These are phyloP conservation scores for Aramus guarauna DNA, from an alignment of 2,113 vertebrate genomes.

Conservation along the genomic window DNA sequence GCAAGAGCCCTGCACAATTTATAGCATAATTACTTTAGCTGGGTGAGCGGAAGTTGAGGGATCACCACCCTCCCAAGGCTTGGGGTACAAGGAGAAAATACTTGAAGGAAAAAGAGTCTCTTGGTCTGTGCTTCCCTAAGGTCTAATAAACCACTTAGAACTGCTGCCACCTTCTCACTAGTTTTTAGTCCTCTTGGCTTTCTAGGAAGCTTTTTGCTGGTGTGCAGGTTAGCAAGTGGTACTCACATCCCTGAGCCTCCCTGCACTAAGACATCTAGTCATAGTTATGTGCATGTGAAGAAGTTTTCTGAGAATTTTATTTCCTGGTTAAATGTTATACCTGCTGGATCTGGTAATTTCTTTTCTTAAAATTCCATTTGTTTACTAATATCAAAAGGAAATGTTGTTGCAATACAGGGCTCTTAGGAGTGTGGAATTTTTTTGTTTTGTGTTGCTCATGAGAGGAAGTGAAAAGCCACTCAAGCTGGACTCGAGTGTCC, in stretches of 20 bases:
- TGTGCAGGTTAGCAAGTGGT: background rate
- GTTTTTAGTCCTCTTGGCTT: background rate
- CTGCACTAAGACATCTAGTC: background rate
- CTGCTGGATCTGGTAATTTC: background rate
- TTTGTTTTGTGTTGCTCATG: background rate
- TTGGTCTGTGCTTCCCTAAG: background rate
- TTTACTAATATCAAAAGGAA: background rate
- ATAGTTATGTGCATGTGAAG: background rate
- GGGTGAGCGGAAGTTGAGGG: background rate
- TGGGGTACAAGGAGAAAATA: background rate
- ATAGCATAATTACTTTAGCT: background rate
- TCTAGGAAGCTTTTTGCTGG: background rate
- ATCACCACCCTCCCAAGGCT: background rate
- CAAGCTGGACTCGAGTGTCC: background rate
- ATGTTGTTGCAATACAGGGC: background rate
- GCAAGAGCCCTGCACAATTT: background rate
- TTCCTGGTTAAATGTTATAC: background rate
- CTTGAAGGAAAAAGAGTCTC: background rate
- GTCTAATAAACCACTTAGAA: background rate
- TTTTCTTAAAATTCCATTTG: background rate
- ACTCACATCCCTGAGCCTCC: background rate
- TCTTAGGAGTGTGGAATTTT: background rate
- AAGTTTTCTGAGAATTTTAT: background rate
- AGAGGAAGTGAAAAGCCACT: background rate
- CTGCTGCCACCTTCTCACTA: background rate